These are phyloP conservation scores for Indicator maculatus DNA, from an alignment of 2,113 vertebrate genomes.

Conservation along the genomic window DNA sequence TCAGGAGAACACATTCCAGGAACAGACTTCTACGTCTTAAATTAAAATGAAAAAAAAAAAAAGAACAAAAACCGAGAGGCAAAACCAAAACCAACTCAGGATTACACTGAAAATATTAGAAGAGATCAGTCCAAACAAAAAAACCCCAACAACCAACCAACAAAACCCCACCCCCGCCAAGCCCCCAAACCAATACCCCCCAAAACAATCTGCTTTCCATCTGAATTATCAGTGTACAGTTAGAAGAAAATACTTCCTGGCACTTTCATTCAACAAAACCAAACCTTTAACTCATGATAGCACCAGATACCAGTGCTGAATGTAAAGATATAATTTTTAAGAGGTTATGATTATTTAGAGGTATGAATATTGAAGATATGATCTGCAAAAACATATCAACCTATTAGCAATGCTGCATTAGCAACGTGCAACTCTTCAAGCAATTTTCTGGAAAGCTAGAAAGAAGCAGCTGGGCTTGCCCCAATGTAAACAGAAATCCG, in stretches of 20 bases:
- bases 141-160: no score
- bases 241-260: neutral
- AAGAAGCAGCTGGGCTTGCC: constrained; percentile 6
- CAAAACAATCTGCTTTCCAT: neutral
- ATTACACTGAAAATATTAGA: neutral
- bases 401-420: neutral
- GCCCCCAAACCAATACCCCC: no score
- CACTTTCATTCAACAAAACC: neutral
- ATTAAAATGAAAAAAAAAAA: neutral
- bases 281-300: neutral
- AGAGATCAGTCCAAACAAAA: neutral
- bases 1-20: neutral
- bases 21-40: neutral
- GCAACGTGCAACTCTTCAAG: neutral
- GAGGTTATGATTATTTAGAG: neutral
- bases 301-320: neutral
- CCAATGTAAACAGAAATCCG: neutral
- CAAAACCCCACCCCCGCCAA: no score
- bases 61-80: neutral
- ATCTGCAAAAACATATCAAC: neutral
- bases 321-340: neutral
- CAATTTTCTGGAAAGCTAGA: neutral
- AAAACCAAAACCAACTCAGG: neutral
- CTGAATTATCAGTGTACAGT: neutral
- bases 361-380: neutral